Base-by-base conservation (phyloP, 2,888 invertebrate genomes). In the Aphelenchoides bicaudatus region DNA sequence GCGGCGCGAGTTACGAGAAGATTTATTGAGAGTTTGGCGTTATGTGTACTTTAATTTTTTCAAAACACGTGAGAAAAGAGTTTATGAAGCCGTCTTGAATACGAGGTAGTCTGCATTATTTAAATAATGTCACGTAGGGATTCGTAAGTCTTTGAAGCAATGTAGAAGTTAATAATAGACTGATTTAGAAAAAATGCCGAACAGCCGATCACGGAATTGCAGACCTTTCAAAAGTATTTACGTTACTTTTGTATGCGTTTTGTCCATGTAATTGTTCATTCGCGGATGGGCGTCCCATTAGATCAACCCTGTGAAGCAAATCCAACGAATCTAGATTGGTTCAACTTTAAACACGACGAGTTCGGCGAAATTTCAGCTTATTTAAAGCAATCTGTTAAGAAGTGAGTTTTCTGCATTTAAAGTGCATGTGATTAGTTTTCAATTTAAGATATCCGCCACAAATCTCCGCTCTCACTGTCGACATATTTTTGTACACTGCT, bases 271-370 rank as follows among this genome's bases (percentile, higher is more conserved):
- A 55, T 74, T 3, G 70, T 74, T 8, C 73, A 73, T 58, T 63
- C 71, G 21, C 57, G 70, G 2, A 65, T 67, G 61, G 70, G 72
- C n/a, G 62, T 68, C 30, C 53, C 58, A 27, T 56, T 69, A 1
- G 51, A 61, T 29, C 66, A 68, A 29, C 56, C 62, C n/a, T 72
- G 72, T 47, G 3, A 29, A 25, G 56, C 21, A 23, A 43, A 49
- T 30, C 59, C 67, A 1, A 63, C 67, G 19, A 52, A 34, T 19
- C 34, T 58, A 16, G 70, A 68, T 51, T 74, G 72, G 71, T 74
- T 74, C 65, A 71, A 71, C 47, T 37, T 73, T 47, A 59, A 62
- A 39, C 53, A 72, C 25, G 74, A 74, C 30, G 74, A 74, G 51
- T 56, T 74, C 46, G 74, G 73, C 19, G 71, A 74, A 56, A 62